phyloP scores from a whole-genome alignment of 2,113 vertebrate species.

The Odocoileus virginianus region DNA sequence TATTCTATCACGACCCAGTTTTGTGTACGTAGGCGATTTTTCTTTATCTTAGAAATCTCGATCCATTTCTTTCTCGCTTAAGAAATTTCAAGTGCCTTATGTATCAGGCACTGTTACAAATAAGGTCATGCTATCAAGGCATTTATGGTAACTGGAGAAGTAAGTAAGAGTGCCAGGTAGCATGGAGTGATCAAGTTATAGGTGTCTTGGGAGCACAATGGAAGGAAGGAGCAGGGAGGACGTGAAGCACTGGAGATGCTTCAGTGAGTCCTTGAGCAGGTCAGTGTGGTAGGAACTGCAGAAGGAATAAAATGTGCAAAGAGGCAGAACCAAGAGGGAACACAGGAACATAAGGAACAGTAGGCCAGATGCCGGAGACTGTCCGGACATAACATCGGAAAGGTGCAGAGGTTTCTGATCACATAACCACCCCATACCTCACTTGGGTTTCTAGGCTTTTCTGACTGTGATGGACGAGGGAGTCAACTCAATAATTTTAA shows the following conservation, averaged over 20 bases:
- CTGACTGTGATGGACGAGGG: background rate
- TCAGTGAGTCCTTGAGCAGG: background rate
- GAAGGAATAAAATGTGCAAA: background rate
- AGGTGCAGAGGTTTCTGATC: background rate
- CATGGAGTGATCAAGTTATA: background rate
- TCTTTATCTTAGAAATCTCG: background rate
- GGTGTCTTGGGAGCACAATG: too few relatives aligned
- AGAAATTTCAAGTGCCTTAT: background rate
- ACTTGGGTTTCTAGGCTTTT: background rate
- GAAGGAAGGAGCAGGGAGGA: background rate
- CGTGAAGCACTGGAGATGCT: background rate
- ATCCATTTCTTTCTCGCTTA: background rate
- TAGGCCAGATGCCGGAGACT: background rate
- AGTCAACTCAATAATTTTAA: background rate
- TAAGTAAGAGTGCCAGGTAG: background rate
- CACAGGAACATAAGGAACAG: background rate
- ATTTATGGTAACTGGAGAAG: background rate
- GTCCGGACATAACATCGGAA: background rate
- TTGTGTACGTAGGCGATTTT: background rate
- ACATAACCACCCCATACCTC: background rate
- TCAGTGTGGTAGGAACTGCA: background rate
- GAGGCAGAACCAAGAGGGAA: background rate
- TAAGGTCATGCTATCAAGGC: background rate
- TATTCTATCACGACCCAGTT: background rate
- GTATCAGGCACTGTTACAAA: background rate